Evolutionary conservation across 1,140 invertebrate species (phyloP).

Genomic region (Ips nitidus): DNA sequence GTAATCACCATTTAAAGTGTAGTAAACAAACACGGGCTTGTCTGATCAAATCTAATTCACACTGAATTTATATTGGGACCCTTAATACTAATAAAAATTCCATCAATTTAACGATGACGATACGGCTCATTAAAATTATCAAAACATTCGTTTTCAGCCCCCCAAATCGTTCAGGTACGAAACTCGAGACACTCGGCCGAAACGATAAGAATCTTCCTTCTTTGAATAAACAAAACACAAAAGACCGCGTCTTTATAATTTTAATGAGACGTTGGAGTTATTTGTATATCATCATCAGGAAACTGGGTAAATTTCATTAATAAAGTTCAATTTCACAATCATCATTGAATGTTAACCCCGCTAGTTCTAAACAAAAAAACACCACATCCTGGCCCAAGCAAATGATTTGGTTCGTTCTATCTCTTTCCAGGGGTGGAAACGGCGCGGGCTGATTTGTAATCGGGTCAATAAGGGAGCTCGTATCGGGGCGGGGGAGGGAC

Average conservation of each 20-base stretch:
- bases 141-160: slow-evolving; percentile 38
- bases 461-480: slow-evolving; percentile 23
- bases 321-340: too few species aligned
- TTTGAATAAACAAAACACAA: slow-evolving; percentile 27
- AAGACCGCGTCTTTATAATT: slow-evolving; percentile 7
- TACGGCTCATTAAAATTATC: slow-evolving; percentile 35
- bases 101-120: slow-evolving; percentile 29
- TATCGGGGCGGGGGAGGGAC: slow-evolving; percentile 21
- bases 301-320: too few species aligned
- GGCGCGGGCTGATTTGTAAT: slow-evolving; percentile 27
- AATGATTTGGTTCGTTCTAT: background rate
- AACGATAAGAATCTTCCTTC: slow-evolving; percentile 32
- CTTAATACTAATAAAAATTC: background rate
- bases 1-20: too few species aligned
- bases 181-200: slow-evolving; percentile 30
- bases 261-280: background rate
- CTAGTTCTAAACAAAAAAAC: too few species aligned
- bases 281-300: background rate
- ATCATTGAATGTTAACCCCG: too few species aligned
- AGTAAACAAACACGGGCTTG: too few species aligned
- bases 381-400: background rate
- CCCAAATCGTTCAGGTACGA: slow-evolving; percentile 34
- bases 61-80: too few species aligned
- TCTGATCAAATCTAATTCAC: too few species aligned
- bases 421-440: slow-evolving; percentile 15